Evolutionary conservation across 2,113 vertebrate species (phyloP), one percentile per base, ranked within the genome.

Genomic region (Rhegmatorhina hoffmannsi): DNA sequence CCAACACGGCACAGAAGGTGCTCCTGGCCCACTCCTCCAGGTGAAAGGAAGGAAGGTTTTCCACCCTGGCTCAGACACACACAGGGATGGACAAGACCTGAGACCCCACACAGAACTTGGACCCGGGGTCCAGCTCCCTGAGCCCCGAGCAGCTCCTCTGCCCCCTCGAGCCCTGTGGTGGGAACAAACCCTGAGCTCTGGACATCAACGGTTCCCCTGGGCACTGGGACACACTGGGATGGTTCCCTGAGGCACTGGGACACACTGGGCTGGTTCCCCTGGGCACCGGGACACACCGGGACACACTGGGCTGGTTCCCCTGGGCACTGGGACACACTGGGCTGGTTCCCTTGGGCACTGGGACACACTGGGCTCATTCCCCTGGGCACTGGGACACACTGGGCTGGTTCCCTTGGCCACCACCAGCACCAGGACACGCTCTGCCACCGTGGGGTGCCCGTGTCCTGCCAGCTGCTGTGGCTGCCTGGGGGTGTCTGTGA

Each of bases 121-220:
- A 67, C 3, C 46, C n/a, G 2, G 21, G 20, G 10, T 13, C 18
- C 53, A 24, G 59, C 36, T 9, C 17, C 6, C 52, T 11, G 20
- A 76, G 62, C 52, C 26, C 34, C 40, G 24, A 29, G 72, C 53
- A 9, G 47, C 50, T 56, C 24, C 85, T 47, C 66, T n/a, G 49
- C 20, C 25, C 55, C n/a, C 56, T 2, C 2, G 16, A 34, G 43
- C 11, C 3, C 31, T 5, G 25, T 34, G 31, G 76, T 8, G 43
- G 21, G 5, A 34, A 23, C 34, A 20, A 13, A 49, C 0, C 59
- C 66, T 44, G 60, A 7, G 77, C 46, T 31, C 29, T 25, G 15
- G 16, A 0, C 46, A 26, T 7, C 15, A 21, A 6, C 40, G 3
- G n/a, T 4, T 11, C 16, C 76, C 23, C 28, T n/a, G 2, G n/a